A percentile compares a stretch with the other conserved stretches of the same genome.
These are phyloP conservation scores for Plebejus argus DNA, from an alignment of 2,888 invertebrate species.

Conservation along the genomic window DNA sequence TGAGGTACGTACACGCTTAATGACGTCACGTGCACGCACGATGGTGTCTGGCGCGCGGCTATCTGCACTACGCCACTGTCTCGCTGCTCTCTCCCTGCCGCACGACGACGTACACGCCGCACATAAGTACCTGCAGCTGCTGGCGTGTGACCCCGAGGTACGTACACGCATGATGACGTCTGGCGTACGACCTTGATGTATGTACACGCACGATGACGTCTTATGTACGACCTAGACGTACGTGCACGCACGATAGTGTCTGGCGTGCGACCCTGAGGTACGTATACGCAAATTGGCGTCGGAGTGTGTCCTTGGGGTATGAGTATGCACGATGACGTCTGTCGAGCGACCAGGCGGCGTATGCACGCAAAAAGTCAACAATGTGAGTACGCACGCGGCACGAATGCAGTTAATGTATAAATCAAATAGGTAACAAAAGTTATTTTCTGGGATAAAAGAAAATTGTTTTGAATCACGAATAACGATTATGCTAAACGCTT, in stretches of 20 bases:
- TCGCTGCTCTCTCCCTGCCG: constrained; percentile 67
- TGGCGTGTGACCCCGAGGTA: constrained; percentile 91
- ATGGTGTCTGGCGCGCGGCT: constrained; percentile 48
- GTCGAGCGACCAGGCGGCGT: constrained; percentile 83
- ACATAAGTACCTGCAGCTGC: constrained; percentile 92
- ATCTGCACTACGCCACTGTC: constrained; percentile 66
- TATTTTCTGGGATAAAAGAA: too few relatives aligned
- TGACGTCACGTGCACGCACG: background rate
- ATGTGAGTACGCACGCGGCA: too few relatives aligned
- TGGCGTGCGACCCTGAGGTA: constrained; percentile 84
- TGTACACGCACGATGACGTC: background rate
- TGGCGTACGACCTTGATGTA: background rate
- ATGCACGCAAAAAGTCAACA: constrained; percentile 39
- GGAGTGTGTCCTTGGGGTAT: background rate
- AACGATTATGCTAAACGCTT: too few relatives aligned
- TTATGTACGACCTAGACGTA: background rate
- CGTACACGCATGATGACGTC: constrained; percentile 44
- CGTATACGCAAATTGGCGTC: constrained; percentile 45
- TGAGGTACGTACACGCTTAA: constrained; percentile 82
- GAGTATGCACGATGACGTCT: background rate
- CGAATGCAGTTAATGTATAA: too few relatives aligned
- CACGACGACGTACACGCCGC: constrained; percentile 88
- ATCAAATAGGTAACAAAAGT: too few relatives aligned
- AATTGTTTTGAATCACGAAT: too few relatives aligned
- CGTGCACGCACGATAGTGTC: too few relatives aligned